These are phyloP conservation scores for Poecilia picta DNA, from an alignment of 2,797 vertebrate genomes.

Conservation along the genomic window DNA sequence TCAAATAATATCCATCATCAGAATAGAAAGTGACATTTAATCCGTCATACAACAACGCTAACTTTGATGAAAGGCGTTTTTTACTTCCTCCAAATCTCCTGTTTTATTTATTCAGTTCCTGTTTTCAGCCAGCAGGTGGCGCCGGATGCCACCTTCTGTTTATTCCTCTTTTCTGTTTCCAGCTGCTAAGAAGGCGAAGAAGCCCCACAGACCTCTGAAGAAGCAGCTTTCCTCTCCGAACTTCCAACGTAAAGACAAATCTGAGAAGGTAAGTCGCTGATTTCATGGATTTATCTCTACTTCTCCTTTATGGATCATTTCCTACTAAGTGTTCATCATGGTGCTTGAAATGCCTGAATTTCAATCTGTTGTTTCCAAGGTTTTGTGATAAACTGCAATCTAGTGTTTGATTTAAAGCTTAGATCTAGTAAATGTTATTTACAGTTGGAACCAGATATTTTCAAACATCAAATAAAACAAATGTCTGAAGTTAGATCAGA, in stretches of 20 bases:
- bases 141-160: not conserved
- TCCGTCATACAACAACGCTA: too few relatives aligned
- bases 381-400: too few relatives aligned
- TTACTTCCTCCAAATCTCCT: not conserved
- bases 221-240: conserved; percentile 90
- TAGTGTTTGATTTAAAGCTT: too few relatives aligned
- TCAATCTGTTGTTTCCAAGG: too few relatives aligned
- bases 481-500: too few relatives aligned
- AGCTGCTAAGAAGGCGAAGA: conserved; percentile 92
- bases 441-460: too few relatives aligned
- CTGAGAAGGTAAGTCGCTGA: conserved; percentile 84
- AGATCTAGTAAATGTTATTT: too few relatives aligned
- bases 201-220: conserved; percentile 85
- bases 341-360: too few relatives aligned
- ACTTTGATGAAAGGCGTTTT: not conserved
- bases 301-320: not conserved
- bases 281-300: conserved; percentile 2
- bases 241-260: conserved; percentile 89
- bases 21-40: too few relatives aligned
- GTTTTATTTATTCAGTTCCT: not conserved
- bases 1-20: too few relatives aligned
- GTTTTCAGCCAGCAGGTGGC: conserved; percentile 54
- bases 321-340: not conserved
- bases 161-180: conserved; percentile 27
- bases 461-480: too few relatives aligned